Evolutionary conservation across 1,140 invertebrate genomes (phyloP).

Genomic region (Micrasema minimum): DNA sequence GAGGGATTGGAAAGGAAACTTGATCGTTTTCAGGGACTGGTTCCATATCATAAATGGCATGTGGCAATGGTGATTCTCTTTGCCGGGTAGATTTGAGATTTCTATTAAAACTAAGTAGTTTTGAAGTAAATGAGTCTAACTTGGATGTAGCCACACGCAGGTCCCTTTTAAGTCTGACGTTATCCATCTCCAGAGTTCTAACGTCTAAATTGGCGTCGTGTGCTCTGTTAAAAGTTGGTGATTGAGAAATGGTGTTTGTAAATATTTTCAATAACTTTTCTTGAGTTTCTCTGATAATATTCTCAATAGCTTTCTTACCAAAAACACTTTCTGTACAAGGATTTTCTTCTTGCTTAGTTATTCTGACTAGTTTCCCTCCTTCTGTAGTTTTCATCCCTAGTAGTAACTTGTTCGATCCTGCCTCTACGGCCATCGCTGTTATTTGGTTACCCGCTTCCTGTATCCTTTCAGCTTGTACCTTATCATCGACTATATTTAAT

Average conservation of each 20-base stretch:
- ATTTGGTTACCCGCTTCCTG: neutral
- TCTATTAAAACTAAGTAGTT: neutral
- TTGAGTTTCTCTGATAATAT: slow-evolving; percentile 6
- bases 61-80: too few species aligned
- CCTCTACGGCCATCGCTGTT: neutral
- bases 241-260: neutral
- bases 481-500: neutral
- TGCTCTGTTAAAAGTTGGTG: neutral
- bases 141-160: neutral
- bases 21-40: too few species aligned
- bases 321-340: neutral
- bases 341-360: slow-evolving; percentile 4
- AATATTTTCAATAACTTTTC: slow-evolving; percentile 5
- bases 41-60: too few species aligned
- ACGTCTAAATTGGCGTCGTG: neutral
- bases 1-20: too few species aligned
- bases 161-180: neutral
- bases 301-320: neutral
- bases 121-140: neutral
- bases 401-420: neutral
- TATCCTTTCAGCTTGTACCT: neutral
- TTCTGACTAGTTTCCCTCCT: neutral
- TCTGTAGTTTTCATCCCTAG: neutral
- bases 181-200: neutral
- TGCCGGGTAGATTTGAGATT: neutral